Evolutionary conservation across 2,113 vertebrate genomes (phyloP).

Genomic region (Macrotis lagotis): DNA sequence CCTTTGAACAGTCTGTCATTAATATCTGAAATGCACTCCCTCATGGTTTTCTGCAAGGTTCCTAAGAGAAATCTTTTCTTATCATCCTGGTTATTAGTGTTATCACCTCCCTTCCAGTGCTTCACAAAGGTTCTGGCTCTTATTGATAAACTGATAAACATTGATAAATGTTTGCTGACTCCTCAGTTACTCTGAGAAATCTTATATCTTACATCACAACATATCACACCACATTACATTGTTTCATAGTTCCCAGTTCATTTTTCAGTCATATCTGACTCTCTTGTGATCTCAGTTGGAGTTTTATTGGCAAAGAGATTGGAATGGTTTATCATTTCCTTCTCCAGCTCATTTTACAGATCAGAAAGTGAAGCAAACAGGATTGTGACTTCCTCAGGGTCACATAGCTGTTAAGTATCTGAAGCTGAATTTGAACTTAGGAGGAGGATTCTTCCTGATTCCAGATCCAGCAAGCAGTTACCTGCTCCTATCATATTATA

Average conservation of each 20-base stretch:
- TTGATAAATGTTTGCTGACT: background rate
- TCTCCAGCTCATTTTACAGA: background rate
- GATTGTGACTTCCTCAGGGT: no score
- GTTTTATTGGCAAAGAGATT: background rate
- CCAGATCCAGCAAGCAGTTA: background rate
- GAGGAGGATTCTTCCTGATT: background rate
- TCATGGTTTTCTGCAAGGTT: background rate
- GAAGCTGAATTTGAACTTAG: background rate
- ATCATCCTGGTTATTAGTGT: background rate
- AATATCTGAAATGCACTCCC: background rate
- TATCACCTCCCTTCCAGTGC: background rate
- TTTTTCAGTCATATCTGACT: background rate
- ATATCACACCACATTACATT: background rate
- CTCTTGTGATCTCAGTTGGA: background rate
- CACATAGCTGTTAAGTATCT: background rate
- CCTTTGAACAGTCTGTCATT: background rate
- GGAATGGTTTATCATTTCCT: background rate
- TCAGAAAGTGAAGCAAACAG: background rate
- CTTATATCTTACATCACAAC: background rate
- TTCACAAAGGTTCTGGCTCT: background rate
- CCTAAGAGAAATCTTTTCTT: background rate
- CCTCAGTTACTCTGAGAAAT: background rate
- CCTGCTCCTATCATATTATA: background rate
- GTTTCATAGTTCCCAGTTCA: background rate
- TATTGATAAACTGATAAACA: no score